These are phyloP conservation scores for Drosophila hamatofila DNA, from an alignment of 2,888 invertebrate species.

Conservation along the genomic window DNA sequence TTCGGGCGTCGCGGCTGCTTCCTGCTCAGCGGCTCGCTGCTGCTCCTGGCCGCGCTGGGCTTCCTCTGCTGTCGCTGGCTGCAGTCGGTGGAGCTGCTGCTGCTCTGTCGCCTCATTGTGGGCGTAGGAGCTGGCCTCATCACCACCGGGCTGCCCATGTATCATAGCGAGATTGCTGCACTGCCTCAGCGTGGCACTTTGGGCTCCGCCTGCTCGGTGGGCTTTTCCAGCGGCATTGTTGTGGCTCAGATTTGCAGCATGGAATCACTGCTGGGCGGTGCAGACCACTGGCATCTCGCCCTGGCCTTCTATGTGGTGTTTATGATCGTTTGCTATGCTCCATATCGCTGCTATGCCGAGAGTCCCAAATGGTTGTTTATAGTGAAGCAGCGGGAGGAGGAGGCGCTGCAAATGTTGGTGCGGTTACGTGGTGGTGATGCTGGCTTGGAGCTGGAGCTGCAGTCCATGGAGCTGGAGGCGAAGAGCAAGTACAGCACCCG, in stretches of 20 bases:
- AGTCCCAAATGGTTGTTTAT: slow-evolving; percentile 95
- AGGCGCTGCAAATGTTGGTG: slow-evolving; percentile 88
- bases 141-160: slow-evolving; percentile 95
- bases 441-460: slow-evolving; percentile 45
- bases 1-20: slow-evolving; percentile 86
- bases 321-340: slow-evolving; percentile 88
- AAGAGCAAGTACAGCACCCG: slow-evolving; percentile 27
- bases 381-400: slow-evolving; percentile 88
- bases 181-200: slow-evolving; percentile 90
- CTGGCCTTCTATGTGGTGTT: slow-evolving; percentile 90
- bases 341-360: slow-evolving; percentile 91
- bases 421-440: slow-evolving; percentile 87
- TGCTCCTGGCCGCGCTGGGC: slow-evolving; percentile 83
- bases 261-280: slow-evolving; percentile 86
- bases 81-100: slow-evolving; percentile 91
- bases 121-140: slow-evolving; percentile 92
- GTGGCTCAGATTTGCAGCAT: slow-evolving; percentile 83
- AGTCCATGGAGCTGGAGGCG: slow-evolving; percentile 53
- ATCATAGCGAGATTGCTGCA: slow-evolving; percentile 94
- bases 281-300: slow-evolving; percentile 90
- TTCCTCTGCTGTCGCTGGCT: slow-evolving; percentile 89
- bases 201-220: slow-evolving; percentile 90
- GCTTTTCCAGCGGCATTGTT: slow-evolving; percentile 83
- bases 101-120: slow-evolving; percentile 90
- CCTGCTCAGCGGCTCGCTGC: slow-evolving; percentile 45